These are phyloP conservation scores for Noturus placidus DNA, from an alignment of 2,113 vertebrate genomes.

Conservation along the genomic window DNA sequence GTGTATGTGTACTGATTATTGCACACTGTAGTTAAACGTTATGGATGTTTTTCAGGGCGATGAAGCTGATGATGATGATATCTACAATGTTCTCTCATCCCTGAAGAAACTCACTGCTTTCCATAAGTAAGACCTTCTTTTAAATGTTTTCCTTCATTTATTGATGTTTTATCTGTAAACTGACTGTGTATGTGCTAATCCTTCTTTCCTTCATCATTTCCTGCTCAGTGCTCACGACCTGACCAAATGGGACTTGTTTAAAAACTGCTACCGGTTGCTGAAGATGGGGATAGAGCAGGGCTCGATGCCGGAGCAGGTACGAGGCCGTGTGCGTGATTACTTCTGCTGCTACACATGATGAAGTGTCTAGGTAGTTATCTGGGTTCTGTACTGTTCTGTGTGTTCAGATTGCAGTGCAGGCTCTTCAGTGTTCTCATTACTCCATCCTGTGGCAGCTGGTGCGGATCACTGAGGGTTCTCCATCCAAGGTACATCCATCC, in stretches of 20 bases:
- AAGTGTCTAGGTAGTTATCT: neutral
- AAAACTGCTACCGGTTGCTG: slow-evolving; percentile 95
- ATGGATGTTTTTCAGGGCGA: slow-evolving; percentile 77
- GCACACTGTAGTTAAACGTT: neutral
- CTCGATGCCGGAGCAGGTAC: slow-evolving; percentile 97
- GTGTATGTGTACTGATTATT: neutral
- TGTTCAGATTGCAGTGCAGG: slow-evolving; percentile 92
- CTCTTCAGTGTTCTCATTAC: slow-evolving; percentile 98
- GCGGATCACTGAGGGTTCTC: slow-evolving; percentile 94
- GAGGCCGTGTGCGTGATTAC: neutral
- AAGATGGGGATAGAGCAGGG: slow-evolving; percentile 97
- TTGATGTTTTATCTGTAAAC: neutral
- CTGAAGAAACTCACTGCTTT: slow-evolving; percentile 96
- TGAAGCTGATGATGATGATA: slow-evolving; percentile 97
- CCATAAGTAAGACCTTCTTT: slow-evolving; percentile 85
- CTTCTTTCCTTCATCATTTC: slow-evolving; percentile 4
- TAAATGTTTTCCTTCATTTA: neutral
- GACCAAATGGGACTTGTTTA: slow-evolving; percentile 97
- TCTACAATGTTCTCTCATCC: slow-evolving; percentile 96
- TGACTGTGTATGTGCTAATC: neutral
- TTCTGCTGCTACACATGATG: neutral
- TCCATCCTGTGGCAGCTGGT: slow-evolving; percentile 99
- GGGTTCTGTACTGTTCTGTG: neutral
- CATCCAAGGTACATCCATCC: slow-evolving; percentile 81
- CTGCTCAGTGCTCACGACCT: slow-evolving; percentile 89